Evolutionary conservation across 2,113 vertebrate genomes (phyloP).

Genomic region (Tichodroma muraria): DNA sequence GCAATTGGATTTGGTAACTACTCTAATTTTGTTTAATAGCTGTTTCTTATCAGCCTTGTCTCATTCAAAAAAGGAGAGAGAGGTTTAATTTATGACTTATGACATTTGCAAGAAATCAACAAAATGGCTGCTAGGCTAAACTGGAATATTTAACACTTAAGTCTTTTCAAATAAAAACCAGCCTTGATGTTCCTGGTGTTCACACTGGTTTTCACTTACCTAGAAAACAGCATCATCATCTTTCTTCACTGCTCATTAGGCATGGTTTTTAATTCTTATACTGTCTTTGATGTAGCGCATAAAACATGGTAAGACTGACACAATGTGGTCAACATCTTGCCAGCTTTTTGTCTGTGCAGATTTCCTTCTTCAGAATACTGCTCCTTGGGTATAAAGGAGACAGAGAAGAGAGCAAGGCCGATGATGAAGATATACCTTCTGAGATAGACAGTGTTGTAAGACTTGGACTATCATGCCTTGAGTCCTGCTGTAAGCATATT

Average conservation of each 20-base stretch:
- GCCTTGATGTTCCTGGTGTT: neutral
- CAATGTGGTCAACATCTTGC: neutral
- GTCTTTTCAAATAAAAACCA: neutral
- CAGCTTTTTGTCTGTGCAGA: neutral
- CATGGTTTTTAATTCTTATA: neutral
- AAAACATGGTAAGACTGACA: neutral
- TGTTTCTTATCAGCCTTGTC: neutral
- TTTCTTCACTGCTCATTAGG: neutral
- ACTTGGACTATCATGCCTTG: neutral
- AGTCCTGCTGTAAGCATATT: neutral
- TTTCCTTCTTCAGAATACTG: neutral
- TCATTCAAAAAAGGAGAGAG: neutral
- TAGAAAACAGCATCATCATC: neutral
- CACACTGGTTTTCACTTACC: neutral
- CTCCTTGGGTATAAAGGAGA: neutral
- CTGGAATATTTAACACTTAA: neutral
- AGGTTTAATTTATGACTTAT: neutral
- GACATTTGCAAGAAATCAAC: neutral
- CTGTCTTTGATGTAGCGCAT: neutral
- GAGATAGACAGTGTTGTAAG: neutral
- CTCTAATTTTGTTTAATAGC: neutral
- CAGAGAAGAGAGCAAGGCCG: neutral
- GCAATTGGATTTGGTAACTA: neutral
- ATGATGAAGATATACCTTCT: neutral
- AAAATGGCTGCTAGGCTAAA: neutral